phyloP scores from a whole-genome alignment of 2,797 vertebrate genomes.

The Hemibagrus guttatus region DNA sequence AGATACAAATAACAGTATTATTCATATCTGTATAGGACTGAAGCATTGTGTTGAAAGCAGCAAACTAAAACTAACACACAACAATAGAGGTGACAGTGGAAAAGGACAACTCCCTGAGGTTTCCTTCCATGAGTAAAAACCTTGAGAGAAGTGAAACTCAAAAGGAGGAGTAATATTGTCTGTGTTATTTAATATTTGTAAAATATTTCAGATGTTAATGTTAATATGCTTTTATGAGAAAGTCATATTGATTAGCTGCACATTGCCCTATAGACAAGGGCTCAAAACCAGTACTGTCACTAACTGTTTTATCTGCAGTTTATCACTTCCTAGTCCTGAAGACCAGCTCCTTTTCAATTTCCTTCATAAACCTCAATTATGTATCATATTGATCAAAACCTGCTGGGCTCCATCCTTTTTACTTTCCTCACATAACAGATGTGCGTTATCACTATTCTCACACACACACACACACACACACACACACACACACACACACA shows the following conservation, averaged over 20 bases:
- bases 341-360: slow-evolving; percentile 44
- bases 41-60: background rate
- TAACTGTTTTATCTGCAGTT: slow-evolving; percentile 45
- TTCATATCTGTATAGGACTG: background rate
- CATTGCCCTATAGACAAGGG: background rate
- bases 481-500: slow-evolving; percentile 37
- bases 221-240: background rate
- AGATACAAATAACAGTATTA: background rate
- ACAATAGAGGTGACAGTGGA: background rate
- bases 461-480: slow-evolving; percentile 52
- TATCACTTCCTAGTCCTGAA: slow-evolving; percentile 43
- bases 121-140: background rate
- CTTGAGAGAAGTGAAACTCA: background rate
- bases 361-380: slow-evolving; percentile 50
- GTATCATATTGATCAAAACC: slow-evolving; percentile 65
- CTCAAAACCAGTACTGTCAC: background rate
- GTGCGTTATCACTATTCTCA: slow-evolving; percentile 27
- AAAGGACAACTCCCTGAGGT: background rate
- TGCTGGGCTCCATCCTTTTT: slow-evolving; percentile 45
- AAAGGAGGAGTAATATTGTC: background rate
- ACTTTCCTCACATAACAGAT: slow-evolving; percentile 13
- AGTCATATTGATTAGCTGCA: background rate
- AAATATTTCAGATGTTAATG: background rate
- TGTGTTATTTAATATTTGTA: background rate
- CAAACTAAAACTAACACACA: background rate